Conservation (phyloP, 2,888 invertebrate species). For the Nomada lathburiana region DNA sequence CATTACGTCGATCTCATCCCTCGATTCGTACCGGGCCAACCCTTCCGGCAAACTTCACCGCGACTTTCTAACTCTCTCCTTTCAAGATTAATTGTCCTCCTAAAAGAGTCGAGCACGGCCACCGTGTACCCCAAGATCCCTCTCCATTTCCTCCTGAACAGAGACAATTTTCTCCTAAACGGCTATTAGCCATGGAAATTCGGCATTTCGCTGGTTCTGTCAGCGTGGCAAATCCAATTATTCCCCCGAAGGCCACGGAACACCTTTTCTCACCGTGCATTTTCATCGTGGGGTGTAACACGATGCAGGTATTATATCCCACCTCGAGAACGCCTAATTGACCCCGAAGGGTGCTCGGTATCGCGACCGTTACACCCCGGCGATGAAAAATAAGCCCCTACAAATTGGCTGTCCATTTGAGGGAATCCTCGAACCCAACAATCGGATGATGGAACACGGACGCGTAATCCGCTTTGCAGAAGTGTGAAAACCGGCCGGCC, state of each 20-base stretch:
- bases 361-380: conserved; percentile 63
- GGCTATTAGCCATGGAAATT: conserved; percentile 5
- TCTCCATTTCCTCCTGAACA: background rate
- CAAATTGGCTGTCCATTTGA: conserved; percentile 59
- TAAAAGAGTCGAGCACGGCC: conserved; percentile 26
- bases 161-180: background rate
- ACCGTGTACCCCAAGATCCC: background rate
- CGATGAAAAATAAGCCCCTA: conserved; percentile 50
- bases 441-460: conserved; percentile 33
- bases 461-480: conserved; percentile 51
- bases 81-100: conserved; percentile 66
- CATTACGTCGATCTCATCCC: conserved; percentile 69
- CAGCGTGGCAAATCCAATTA: conserved; percentile 49
- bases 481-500: conserved; percentile 32
- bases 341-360: conserved; percentile 59
- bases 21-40: conserved; percentile 57
- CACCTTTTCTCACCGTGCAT: conserved; percentile 36
- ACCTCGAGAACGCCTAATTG: conserved; percentile 68
- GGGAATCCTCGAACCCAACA: conserved; percentile 41
- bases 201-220: conserved; percentile 22
- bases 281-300: conserved; percentile 59
- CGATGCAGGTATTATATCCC: conserved; percentile 64
- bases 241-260: conserved; percentile 14
- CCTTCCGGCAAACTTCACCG: conserved; percentile 44
- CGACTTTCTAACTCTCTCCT: conserved; percentile 68